Evolutionary conservation across 2,113 vertebrate genomes (phyloP).

Genomic region (Oreochromis spilurus): DNA sequence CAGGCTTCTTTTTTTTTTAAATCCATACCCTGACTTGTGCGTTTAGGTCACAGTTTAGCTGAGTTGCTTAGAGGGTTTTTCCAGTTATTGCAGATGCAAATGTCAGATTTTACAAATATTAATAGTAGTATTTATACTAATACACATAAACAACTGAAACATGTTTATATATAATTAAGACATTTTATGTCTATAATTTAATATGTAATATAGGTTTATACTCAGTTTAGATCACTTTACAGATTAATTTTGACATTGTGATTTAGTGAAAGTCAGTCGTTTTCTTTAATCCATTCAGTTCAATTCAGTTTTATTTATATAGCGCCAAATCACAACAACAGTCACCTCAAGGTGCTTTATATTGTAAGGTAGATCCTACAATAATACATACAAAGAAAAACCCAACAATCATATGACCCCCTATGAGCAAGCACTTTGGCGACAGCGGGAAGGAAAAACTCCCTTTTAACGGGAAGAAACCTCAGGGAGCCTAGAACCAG

Average conservation of each 20-base stretch:
- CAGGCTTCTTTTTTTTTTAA: neutral
- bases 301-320: neutral
- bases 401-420: rapidly evolving
- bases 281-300: neutral
- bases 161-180: neutral
- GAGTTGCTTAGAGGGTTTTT: neutral
- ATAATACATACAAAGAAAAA: neutral
- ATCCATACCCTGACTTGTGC: neutral
- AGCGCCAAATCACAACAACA: neutral
- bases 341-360: neutral
- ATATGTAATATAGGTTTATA: neutral
- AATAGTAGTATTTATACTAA: neutral
- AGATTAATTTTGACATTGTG: neutral
- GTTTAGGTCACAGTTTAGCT: neutral
- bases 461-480: neutral
- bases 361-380: neutral
- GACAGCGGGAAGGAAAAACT: neutral
- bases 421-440: neutral
- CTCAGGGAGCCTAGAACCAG: neutral
- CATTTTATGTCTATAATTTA: neutral
- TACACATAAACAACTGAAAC: neutral
- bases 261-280: neutral
- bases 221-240: neutral
- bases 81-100: neutral
- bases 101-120: neutral